These are phyloP conservation scores for Volucella inflata DNA, from an alignment of 2,888 invertebrate species.

Conservation along the genomic window DNA sequence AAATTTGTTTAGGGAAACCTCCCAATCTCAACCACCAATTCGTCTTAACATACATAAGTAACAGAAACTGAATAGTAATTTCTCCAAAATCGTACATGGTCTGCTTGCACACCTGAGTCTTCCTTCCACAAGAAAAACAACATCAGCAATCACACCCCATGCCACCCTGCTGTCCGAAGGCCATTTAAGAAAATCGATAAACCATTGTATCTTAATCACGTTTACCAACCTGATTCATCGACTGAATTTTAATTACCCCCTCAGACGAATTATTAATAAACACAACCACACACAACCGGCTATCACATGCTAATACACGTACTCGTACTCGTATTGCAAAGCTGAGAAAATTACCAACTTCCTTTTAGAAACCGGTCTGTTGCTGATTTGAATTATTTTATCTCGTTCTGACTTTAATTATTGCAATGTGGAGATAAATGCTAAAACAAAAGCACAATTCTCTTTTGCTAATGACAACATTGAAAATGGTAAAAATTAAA, in stretches of 20 bases:
- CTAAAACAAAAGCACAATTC: constrained; percentile 37
- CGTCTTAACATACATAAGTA: constrained; percentile 19
- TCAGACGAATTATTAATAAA: constrained; percentile 4
- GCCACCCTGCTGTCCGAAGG: constrained; percentile 1
- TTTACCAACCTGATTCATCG: constrained; percentile 38
- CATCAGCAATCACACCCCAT: constrained; percentile 5
- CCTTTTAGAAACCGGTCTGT: constrained; percentile 34
- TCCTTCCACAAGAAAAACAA: background rate
- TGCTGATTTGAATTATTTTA: constrained; percentile 16
- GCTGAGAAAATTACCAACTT: constrained; percentile 28
- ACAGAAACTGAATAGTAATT: constrained; percentile 27
- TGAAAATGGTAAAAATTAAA: constrained; percentile 3
- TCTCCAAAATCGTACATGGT: constrained; percentile 14
- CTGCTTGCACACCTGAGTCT: constrained; percentile 50
- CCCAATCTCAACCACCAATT: background rate
- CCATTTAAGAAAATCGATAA: constrained; percentile 47
- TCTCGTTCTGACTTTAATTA: constrained; percentile 37
- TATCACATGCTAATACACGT: background rate
- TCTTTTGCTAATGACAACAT: constrained; percentile 25
- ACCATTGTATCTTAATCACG: constrained; percentile 47
- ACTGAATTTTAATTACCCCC: constrained; percentile 57
- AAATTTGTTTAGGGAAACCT: constrained; percentile 10
- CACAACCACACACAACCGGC: constrained; percentile 2
- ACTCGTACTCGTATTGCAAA: too few relatives aligned
- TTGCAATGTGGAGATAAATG: constrained; percentile 34